A percentile compares a stretch with the other conserved stretches of the same genome.
Evolutionary conservation across 53 echinoderm and acorn worm genomes (phyloP).

Genomic region (Crossaster papposus): DNA sequence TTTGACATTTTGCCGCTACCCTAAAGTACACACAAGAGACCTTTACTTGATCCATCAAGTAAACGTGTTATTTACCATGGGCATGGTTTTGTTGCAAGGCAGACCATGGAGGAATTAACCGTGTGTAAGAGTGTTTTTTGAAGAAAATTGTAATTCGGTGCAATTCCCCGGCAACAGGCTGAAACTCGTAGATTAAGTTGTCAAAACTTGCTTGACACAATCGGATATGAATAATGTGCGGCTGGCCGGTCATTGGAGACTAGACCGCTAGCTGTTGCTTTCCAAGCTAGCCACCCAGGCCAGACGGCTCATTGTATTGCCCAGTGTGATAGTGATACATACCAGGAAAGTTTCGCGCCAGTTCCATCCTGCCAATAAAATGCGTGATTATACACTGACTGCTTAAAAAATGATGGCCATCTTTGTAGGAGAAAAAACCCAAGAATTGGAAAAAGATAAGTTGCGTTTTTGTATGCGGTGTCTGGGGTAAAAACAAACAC

Average conservation of each 20-base stretch:
- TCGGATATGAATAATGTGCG: slow-evolving; percentile 19
- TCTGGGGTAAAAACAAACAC: no score
- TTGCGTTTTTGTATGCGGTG: no score
- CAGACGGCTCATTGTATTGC: not conserved
- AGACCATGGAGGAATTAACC: no score
- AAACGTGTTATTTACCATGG: not conserved
- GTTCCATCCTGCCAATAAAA: not conserved
- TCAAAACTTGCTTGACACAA: slow-evolving; percentile 20
- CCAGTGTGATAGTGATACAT: not conserved
- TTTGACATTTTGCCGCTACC: not conserved
- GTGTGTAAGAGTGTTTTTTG: not conserved
- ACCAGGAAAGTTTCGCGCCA: not conserved
- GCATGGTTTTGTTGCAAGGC: not conserved
- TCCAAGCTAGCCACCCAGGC: not conserved
- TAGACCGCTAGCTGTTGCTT: not conserved
- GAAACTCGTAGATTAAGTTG: slow-evolving; percentile 35
- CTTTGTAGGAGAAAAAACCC: not conserved
- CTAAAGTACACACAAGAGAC: not conserved
- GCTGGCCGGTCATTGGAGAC: not conserved
- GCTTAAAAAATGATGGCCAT: not conserved
- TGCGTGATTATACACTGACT: not conserved
- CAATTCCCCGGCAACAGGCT: slow-evolving; percentile 7
- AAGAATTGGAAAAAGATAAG: no score
- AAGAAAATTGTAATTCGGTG: not conserved
- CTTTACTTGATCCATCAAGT: not conserved